Conservation (phyloP, 2,797 vertebrate genomes). For the Vireo griseus region DNA sequence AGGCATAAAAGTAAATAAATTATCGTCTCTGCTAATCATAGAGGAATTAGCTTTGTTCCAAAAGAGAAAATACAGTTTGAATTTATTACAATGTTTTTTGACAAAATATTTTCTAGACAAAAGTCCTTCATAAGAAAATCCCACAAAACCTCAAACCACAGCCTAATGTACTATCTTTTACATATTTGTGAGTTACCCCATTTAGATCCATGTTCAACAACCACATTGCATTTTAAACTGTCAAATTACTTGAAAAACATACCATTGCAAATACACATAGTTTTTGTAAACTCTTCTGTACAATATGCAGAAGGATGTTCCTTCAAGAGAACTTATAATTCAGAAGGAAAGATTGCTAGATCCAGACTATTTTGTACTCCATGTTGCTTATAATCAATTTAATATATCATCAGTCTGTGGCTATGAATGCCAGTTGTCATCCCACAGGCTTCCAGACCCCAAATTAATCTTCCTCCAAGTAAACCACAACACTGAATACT, state of each 20-base stretch:
- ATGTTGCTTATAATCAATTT: neutral
- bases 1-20: neutral
- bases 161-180: neutral
- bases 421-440: neutral
- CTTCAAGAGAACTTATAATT: neutral
- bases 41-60: neutral
- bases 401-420: neutral
- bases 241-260: neutral
- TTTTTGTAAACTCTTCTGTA: neutral
- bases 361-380: neutral
- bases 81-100: neutral
- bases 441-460: neutral
- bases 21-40: neutral
- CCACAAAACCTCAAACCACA: neutral
- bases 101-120: neutral
- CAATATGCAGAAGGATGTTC: neutral
- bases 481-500: constrained; percentile 7
- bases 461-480: neutral
- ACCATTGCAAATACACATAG: neutral
- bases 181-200: neutral
- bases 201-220: neutral
- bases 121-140: neutral
- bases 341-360: neutral
- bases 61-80: neutral
- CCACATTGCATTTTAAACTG: neutral